These are phyloP conservation scores for Spilosoma lubricipeda DNA, from an alignment of 2,888 invertebrate species.

Conservation along the genomic window DNA sequence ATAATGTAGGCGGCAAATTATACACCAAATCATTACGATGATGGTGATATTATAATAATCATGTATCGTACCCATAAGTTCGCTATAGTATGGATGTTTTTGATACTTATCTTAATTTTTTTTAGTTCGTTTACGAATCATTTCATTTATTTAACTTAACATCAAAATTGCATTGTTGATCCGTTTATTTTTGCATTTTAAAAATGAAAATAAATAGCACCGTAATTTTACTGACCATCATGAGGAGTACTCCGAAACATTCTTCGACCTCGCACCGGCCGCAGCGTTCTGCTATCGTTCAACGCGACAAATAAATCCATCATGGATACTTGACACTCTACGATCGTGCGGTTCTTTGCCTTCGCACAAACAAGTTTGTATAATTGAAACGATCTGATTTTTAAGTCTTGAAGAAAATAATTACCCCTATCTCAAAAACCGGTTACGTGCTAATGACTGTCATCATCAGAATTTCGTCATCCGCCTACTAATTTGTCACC, in stretches of 20 bases:
- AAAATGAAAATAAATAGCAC: neutral
- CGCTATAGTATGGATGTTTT: too few relatives aligned
- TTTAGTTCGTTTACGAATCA: neutral
- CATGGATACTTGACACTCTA: neutral
- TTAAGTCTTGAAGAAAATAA: neutral
- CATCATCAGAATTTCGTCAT: too few relatives aligned
- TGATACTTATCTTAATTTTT: too few relatives aligned
- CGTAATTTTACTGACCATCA: neutral
- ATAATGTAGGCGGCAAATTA: neutral
- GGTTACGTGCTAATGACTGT: neutral
- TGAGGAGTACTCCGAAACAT: neutral
- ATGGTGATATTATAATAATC: neutral
- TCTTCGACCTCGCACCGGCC: neutral
- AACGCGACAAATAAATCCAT: neutral
- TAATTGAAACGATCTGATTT: neutral
- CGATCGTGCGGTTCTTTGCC: too few relatives aligned
- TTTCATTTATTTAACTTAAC: neutral
- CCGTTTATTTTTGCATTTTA: neutral
- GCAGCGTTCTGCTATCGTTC: neutral
- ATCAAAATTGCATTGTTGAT: neutral
- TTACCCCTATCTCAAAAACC: neutral
- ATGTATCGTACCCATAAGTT: too few relatives aligned
- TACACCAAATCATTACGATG: neutral
- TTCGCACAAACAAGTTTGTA: too few relatives aligned
- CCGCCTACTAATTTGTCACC: too few relatives aligned